Evolutionary conservation across 2,888 invertebrate species (phyloP), one percentile per base, ranked within the genome.

Genomic region (Caenorhabditis parvicauda): DNA sequence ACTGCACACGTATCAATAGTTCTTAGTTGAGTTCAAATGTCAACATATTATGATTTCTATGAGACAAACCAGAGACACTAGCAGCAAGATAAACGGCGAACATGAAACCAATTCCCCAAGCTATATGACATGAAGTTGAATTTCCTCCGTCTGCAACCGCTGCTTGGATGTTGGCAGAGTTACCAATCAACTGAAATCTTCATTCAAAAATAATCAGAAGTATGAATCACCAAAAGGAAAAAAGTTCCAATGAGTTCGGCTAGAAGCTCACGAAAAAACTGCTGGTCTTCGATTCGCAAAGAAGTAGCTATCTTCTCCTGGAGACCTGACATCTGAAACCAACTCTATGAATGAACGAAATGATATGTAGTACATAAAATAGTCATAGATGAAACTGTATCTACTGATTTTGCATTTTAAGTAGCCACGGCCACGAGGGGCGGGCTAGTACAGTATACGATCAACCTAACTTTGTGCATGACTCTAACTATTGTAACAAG

Each of bases 81-180:
- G 71, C 71, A 12, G 77, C 73, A 21, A 74, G 45, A 42, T 70
- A 77, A n/a, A 78, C 75, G 32, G 72, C 78, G 38, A 78, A 79
- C 63, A 77, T 74, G 55, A 78, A 77, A 9, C 78, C 78, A 57
- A 78, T 73, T 28, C 78, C 78, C 78, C 78, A 78, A 9, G 76
- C 78, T 32, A 78, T 67, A 27, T 72, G 72, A 19, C 59, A 57
- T 3, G 67, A 65, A 4, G 74, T 71, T 3, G 69, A 59, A 45
- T 70, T 70, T 43, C 72, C 74, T 24, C 70, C 75, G 3, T 62
- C 47, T 0, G 75, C 65, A 7, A 64, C 64, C 3, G 68, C 66
- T 14, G 65, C 59, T 59, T 78, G 78, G 38, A 78, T 62, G 47
- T 78, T 78, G 17, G 78, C 78, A 42, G 78, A 68, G 35, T 71